These are phyloP conservation scores for Neolamprologus ventralis DNA, from an alignment of 2,113 vertebrate genomes.

Conservation along the genomic window DNA sequence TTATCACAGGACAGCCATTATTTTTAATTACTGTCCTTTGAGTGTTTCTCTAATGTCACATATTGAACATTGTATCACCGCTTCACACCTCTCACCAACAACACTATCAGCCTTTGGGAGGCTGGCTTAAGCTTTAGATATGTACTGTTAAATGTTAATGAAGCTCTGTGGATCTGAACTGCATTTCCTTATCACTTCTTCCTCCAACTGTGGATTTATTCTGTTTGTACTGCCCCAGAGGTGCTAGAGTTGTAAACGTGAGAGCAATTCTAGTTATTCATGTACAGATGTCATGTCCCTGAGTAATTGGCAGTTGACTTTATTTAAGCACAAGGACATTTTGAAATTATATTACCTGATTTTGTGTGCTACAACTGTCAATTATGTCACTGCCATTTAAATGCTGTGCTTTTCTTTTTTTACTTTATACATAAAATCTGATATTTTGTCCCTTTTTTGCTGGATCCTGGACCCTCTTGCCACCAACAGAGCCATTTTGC, in stretches of 20 bases:
- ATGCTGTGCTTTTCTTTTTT: background rate
- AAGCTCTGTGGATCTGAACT: background rate
- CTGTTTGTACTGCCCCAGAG: background rate
- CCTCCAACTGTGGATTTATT: background rate
- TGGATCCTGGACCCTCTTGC: background rate
- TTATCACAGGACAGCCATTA: background rate
- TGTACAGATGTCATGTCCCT: background rate
- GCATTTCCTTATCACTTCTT: background rate
- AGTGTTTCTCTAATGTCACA: background rate
- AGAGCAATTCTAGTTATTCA: background rate
- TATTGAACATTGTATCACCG: fast-evolving
- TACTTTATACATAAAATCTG: background rate
- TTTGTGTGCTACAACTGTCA: background rate
- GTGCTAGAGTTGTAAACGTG: background rate
- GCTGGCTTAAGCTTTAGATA: background rate
- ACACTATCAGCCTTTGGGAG: background rate
- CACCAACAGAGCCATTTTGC: background rate
- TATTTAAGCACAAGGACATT: background rate
- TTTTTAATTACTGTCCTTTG: background rate
- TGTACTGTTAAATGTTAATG: background rate
- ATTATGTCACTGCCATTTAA: background rate
- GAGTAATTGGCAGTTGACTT: background rate
- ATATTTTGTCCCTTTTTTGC: background rate
- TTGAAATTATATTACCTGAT: background rate
- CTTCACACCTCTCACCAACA: background rate